Conservation (phyloP, 2,113 vertebrate genomes). For the Sciurus niger region DNA sequence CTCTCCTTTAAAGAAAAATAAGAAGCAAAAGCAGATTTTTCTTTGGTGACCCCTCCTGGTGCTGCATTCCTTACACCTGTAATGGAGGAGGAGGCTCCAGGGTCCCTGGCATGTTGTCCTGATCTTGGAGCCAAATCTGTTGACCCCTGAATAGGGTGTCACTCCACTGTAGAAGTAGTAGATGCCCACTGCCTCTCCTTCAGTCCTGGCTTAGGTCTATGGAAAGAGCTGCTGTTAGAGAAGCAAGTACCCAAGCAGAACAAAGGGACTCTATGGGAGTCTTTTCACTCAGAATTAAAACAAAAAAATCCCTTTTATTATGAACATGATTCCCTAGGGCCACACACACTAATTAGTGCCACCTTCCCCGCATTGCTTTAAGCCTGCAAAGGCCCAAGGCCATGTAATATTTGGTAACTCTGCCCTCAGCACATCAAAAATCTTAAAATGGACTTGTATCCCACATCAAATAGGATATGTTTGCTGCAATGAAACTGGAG, state of each 20-base stretch:
- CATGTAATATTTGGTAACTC: neutral
- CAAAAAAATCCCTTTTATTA: neutral
- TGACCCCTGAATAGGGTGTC: neutral
- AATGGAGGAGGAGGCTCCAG: neutral
- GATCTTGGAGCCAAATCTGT: neutral
- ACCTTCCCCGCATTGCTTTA: neutral
- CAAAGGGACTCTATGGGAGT: neutral
- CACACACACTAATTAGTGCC: neutral
- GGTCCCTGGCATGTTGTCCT: neutral
- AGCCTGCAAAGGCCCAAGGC: neutral
- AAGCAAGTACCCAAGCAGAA: neutral
- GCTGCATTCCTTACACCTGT: neutral
- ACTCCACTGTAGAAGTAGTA: neutral
- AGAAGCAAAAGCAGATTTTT: neutral
- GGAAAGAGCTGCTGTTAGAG: neutral
- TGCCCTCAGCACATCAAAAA: neutral
- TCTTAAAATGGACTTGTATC: neutral
- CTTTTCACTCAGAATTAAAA: neutral
- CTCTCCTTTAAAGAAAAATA: neutral
- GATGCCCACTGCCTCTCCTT: fast-evolving
- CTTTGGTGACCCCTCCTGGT: neutral
- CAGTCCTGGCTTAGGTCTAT: neutral
- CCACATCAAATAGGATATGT: neutral
- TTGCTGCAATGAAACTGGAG: slow-evolving; percentile 1
- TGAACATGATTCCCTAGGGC: neutral